Conservation (phyloP, 2,797 vertebrate genomes). For the Spatula clypeata region DNA sequence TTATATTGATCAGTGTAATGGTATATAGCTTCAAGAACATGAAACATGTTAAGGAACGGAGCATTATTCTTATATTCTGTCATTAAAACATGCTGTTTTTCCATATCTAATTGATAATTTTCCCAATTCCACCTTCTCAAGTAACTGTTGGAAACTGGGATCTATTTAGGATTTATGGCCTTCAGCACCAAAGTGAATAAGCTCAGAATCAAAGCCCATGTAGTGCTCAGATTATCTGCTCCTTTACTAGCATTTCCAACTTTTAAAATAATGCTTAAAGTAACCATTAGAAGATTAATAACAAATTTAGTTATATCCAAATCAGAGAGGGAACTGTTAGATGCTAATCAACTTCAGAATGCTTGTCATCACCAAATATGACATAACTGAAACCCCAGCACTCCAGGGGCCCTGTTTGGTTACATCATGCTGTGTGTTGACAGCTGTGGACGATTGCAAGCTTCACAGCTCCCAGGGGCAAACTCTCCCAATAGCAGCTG, state of each 20-base stretch:
- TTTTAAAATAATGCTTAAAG: not conserved
- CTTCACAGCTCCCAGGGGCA: not conserved
- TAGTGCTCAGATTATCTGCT: not conserved
- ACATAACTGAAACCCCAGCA: not conserved
- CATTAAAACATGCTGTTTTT: not conserved
- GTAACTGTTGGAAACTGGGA: not conserved
- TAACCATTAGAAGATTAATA: not conserved
- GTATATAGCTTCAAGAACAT: not conserved
- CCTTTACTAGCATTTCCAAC: not conserved
- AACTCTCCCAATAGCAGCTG: constrained; percentile 19
- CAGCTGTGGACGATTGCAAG: not conserved
- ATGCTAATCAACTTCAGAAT: not conserved
- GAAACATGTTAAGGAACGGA: not conserved
- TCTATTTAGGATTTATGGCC: not conserved
- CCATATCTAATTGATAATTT: not conserved
- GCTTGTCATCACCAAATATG: not conserved
- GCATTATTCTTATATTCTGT: accelerated
- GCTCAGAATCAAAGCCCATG: not conserved
- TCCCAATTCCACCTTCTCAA: not conserved
- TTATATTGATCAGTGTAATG: not conserved
- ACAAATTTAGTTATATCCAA: not conserved
- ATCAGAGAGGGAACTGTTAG: not conserved
- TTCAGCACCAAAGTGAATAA: not conserved
- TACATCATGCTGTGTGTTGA: not conserved
- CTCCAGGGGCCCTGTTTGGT: accelerated